These are phyloP conservation scores for Lagopus leucura DNA, from an alignment of 2,113 vertebrate species.

Conservation along the genomic window DNA sequence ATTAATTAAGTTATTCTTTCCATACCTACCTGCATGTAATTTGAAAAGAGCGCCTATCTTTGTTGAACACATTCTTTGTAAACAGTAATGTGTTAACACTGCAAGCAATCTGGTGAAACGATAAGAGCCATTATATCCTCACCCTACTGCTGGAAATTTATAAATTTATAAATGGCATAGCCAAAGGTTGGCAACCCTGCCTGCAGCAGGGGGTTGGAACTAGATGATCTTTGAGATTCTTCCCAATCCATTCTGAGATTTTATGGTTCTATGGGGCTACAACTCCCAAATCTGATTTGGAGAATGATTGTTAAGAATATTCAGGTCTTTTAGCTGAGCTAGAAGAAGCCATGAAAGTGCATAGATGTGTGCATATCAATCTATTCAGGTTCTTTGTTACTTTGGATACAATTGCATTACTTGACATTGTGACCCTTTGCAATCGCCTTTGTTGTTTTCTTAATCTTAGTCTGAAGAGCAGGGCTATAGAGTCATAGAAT, in stretches of 20 bases:
- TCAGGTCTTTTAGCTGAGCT: neutral
- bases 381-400: neutral
- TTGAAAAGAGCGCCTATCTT: accelerated
- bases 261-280: too few relatives aligned
- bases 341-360: neutral
- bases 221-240: too few relatives aligned
- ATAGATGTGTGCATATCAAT: neutral
- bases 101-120: neutral
- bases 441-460: too few relatives aligned
- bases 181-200: too few relatives aligned
- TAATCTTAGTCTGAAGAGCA: too few relatives aligned
- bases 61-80: neutral
- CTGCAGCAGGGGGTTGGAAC: too few relatives aligned
- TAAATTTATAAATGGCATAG: neutral
- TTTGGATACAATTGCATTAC: neutral
- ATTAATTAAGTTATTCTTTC: neutral
- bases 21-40: neutral
- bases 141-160: neutral
- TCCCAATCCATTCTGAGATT: too few relatives aligned
- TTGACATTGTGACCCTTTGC: too few relatives aligned
- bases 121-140: neutral
- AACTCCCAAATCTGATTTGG: neutral
- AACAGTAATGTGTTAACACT: neutral
- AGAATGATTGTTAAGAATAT: neutral
- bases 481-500: too few relatives aligned